Evolutionary conservation across 2,888 invertebrate species (phyloP).

Genomic region (Campaea margaritaria): DNA sequence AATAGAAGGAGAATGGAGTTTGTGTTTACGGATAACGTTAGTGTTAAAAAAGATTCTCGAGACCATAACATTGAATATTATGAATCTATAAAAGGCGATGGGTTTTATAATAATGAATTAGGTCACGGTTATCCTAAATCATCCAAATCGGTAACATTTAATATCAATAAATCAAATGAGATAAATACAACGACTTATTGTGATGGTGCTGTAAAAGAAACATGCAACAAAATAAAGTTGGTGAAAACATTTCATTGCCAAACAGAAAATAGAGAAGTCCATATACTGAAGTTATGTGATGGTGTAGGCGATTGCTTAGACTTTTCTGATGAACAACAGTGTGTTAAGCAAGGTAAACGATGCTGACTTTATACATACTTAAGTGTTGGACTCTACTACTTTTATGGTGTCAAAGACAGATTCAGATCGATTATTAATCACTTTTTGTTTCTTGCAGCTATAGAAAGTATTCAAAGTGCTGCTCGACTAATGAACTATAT

Average conservation of each 20-base stretch:
- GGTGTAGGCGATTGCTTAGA: conserved; percentile 61
- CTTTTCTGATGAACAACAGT: conserved; percentile 65
- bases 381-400: no score
- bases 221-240: conserved; percentile 56
- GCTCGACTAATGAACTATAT: conserved; percentile 51
- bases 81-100: neutral
- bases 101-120: conserved; percentile 8
- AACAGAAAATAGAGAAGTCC: conserved; percentile 47
- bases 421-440: neutral
- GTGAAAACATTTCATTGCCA: conserved; percentile 59
- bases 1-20: conserved; percentile 35
- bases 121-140: neutral
- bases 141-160: no score
- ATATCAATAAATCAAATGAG: no score
- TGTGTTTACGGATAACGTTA: conserved; percentile 26
- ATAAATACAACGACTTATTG: conserved; percentile 34
- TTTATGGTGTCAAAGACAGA: no score
- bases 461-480: conserved; percentile 51
- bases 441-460: conserved; percentile 51
- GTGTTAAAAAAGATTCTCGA: conserved; percentile 18
- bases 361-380: neutral
- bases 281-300: conserved; percentile 64
- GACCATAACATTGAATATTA: conserved; percentile 1
- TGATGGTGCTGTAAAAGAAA: conserved; percentile 42
- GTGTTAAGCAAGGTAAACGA: conserved; percentile 58